Evolutionary conservation across 2,797 vertebrate genomes (phyloP).

Genomic region (Lagodon rhomboides): DNA sequence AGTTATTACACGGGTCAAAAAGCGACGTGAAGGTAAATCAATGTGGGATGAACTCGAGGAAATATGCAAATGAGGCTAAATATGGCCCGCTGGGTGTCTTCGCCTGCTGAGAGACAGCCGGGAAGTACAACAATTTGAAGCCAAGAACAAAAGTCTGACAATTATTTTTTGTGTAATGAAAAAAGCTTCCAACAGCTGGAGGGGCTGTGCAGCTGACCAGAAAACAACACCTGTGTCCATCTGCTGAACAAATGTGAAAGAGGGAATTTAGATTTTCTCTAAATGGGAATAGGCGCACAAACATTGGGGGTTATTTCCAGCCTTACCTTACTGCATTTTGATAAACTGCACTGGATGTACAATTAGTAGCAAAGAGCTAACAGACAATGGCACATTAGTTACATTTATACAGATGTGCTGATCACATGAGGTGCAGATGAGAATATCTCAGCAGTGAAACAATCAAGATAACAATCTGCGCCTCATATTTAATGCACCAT

Average conservation of each 20-base stretch:
- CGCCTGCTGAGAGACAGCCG: background rate
- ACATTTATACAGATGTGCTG: no score
- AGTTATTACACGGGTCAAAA: background rate
- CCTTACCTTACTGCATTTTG: background rate
- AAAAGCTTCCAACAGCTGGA: background rate
- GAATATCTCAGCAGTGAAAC: background rate
- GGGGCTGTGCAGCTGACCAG: background rate
- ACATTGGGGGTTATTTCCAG: background rate
- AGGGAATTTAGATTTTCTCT: background rate
- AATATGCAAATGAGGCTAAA: background rate
- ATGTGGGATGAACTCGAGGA: background rate
- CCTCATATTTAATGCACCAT: background rate
- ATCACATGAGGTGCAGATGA: background rate
- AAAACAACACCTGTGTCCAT: no score
- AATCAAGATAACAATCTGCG: background rate
- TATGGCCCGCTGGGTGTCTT: background rate
- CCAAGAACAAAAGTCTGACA: background rate
- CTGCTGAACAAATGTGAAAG: background rate
- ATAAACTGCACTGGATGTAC: background rate
- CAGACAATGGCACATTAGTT: no score
- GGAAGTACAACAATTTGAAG: background rate
- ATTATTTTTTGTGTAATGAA: background rate
- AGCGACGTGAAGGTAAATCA: background rate
- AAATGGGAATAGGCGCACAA: background rate
- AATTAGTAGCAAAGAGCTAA: background rate